These are phyloP conservation scores for Megalonaias nervosa DNA, from an alignment of 1,140 invertebrate genomes.

Conservation along the genomic window DNA sequence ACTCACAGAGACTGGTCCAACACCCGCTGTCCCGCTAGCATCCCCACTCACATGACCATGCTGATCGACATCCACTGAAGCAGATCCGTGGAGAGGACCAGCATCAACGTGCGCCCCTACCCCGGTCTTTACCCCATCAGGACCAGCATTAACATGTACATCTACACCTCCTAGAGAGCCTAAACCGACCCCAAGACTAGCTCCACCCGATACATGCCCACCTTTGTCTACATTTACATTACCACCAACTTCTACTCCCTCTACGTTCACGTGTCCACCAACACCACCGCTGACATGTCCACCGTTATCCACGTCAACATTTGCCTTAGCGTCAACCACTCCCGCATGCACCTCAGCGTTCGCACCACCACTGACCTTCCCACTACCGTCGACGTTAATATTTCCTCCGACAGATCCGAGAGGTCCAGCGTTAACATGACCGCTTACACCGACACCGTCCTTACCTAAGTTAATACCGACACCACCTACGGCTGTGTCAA, in stretches of 20 bases:
- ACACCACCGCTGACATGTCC: slow-evolving; percentile 13
- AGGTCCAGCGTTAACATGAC: slow-evolving; percentile 27
- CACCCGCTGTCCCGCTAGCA: slow-evolving; percentile 5
- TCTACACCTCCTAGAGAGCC: slow-evolving; percentile 15
- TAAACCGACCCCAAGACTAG: slow-evolving; percentile 14
- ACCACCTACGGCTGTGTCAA: not conserved
- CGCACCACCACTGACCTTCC: slow-evolving; percentile 15
- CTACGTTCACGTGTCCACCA: slow-evolving; percentile 15
- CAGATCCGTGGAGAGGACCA: slow-evolving; percentile 8
- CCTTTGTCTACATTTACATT: slow-evolving; percentile 14
- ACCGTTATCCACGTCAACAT: slow-evolving; percentile 17
- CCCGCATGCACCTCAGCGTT: slow-evolving; percentile 24
- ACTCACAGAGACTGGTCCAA: not conserved
- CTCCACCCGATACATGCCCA: slow-evolving; percentile 15
- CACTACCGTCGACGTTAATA: slow-evolving; percentile 11
- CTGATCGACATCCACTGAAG: slow-evolving; percentile 11
- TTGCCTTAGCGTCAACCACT: slow-evolving; percentile 16
- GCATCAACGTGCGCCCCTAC: slow-evolving; percentile 18
- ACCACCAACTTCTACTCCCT: slow-evolving; percentile 18
- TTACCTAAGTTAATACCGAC: slow-evolving; percentile 24
- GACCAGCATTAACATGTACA: slow-evolving; percentile 15
- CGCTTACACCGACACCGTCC: slow-evolving; percentile 9
- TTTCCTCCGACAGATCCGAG: too few species aligned
- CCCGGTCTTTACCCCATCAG: slow-evolving; percentile 15
- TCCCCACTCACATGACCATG: slow-evolving; percentile 11